Evolutionary conservation across 2,797 vertebrate genomes (phyloP), one percentile per base, ranked within the genome.

Genomic region (Pantherophis vulpinus): DNA sequence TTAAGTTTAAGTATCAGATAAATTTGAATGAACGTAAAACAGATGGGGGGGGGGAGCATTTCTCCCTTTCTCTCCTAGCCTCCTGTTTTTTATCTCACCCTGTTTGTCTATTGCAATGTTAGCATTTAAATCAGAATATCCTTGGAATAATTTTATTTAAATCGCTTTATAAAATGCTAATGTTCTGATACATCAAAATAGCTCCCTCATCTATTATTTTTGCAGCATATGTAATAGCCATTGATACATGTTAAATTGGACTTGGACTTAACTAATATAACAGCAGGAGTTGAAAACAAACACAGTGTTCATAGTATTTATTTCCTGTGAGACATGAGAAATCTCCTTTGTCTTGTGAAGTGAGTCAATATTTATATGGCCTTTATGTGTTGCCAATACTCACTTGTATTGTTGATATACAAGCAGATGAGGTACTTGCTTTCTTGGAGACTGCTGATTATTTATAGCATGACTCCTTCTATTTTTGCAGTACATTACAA

Each of bases 291-390:
- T 96, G 90, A 88, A 91, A 88, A 94, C 95, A 93, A 96, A 93
- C 74, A 47, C 13, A 27, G 18, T 7, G 11, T 16, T 60, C 88
- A 89, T 94, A 94, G 55, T 87, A 54, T 93, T 95, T 95, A 83
- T 94, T 95, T 97, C 95, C 96, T 95, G 66, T 56, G 94, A 93
- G 93, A 95, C 96, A 95, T 91, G 56, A 95, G 95, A 91, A 93
- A 66, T 93, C 95, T 93, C 74, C 90, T 93, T 94, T 95, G 93
- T 96, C 93, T 91, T 42, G 47, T 93, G 92, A 95, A 96, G 86
- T 87, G 63, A 60, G 54, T 58, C 86, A 93, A 27, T 96, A 95
- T 95, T 97, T 95, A 93, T 93, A 95, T 95, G 93, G 94, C 88
- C 87, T 88, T 95, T 51, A 90, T 91, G 18, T 16, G 29, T 56